Conservation (phyloP, 2,113 vertebrate species). For the Amazona vittata region DNA sequence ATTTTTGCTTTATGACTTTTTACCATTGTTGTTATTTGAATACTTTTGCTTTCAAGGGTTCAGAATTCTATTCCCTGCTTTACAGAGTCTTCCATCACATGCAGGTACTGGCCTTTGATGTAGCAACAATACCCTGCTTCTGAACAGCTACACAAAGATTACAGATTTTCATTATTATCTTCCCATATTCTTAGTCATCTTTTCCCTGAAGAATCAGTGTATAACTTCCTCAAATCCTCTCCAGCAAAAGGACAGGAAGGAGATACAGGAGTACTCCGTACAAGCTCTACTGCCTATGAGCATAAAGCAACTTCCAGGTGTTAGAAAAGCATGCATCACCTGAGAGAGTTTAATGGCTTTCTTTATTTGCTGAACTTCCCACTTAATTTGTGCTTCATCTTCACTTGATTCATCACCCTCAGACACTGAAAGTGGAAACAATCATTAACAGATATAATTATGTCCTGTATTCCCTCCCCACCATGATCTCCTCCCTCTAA, state of each 20-base stretch:
- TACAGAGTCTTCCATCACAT: neutral
- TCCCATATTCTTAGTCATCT: neutral
- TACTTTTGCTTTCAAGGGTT: neutral
- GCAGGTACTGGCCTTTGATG: neutral
- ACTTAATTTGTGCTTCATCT: constrained; percentile 81
- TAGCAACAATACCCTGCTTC: neutral
- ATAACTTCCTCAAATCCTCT: neutral
- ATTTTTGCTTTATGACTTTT: neutral
- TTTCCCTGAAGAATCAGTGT: neutral
- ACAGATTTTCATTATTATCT: neutral
- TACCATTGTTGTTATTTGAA: neutral
- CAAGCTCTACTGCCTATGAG: neutral
- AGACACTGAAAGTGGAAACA: constrained; percentile 67
- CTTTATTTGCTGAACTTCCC: constrained; percentile 91
- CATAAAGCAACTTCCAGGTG: neutral
- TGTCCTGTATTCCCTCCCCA: neutral
- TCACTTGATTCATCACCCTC: constrained; percentile 68
- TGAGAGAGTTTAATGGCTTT: constrained; percentile 85
- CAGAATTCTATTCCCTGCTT: neutral
- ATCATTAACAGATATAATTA: neutral
- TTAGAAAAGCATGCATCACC: constrained; percentile 57
- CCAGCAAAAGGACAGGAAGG: neutral
- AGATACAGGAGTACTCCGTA: neutral
- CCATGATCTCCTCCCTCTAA: neutral
- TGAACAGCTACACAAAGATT: neutral